Evolutionary conservation across 2,113 vertebrate genomes (phyloP).

Genomic region (Rattus rattus): DNA sequence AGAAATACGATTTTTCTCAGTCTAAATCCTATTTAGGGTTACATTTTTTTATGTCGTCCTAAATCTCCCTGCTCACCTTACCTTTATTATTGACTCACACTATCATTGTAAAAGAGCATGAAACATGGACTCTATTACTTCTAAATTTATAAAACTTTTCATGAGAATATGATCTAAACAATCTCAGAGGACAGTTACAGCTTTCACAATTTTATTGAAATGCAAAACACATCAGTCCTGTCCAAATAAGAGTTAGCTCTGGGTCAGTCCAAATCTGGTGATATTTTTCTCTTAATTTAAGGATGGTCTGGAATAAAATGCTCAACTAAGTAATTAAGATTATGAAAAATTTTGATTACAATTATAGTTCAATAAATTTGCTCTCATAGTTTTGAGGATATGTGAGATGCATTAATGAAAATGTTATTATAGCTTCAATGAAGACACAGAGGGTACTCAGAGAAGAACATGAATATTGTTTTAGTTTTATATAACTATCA

Average conservation of each 20-base stretch:
- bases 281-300: not conserved
- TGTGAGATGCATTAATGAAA: not conserved
- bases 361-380: not conserved
- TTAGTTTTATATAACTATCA: slow-evolving; percentile 27
- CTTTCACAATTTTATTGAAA: not conserved
- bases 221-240: not conserved
- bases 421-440: not conserved
- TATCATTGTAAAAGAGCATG: not conserved
- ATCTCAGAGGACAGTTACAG: not conserved
- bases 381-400: not conserved
- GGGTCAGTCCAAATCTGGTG: not conserved
- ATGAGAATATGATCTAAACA: not conserved
- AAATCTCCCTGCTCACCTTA: not conserved
- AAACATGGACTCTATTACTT: not conserved
- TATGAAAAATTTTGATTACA: not conserved
- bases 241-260: not conserved
- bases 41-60: not conserved
- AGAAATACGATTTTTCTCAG: not conserved
- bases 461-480: not conserved
- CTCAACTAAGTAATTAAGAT: not conserved
- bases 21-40: not conserved
- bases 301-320: not conserved
- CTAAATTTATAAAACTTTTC: not conserved
- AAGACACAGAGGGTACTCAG: slow-evolving; percentile 33
- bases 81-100: not conserved